Percentiles rank a stretch among this genome's conserved stretches.
Evolutionary conservation across 1,140 invertebrate species (phyloP).

Genomic region (Hesperophylax magnus): DNA sequence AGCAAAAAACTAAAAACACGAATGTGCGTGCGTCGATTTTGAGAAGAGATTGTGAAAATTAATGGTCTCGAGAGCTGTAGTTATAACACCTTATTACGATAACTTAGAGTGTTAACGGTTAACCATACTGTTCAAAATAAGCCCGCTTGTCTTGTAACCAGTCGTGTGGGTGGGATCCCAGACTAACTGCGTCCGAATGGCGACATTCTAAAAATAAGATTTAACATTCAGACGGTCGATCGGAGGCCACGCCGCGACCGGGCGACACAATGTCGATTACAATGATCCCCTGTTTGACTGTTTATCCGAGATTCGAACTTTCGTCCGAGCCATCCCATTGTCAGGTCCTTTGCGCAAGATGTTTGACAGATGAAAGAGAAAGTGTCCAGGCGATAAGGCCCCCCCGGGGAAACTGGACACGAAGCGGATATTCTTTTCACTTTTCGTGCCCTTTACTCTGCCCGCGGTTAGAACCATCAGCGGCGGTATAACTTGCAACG

Average conservation of each 20-base stretch:
- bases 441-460: neutral
- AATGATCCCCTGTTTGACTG: neutral
- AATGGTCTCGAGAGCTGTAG: too few relatives aligned
- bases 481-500: too few relatives aligned
- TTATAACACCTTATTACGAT: too few relatives aligned
- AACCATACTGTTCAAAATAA: too few relatives aligned
- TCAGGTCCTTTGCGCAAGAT: constrained; percentile 6
- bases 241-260: neutral
- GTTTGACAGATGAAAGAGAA: constrained; percentile 12
- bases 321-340: neutral
- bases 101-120: too few relatives aligned
- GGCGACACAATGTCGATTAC: neutral
- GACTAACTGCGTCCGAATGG: neutral
- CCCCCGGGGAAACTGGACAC: neutral
- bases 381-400: neutral
- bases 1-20: too few relatives aligned
- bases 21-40: too few relatives aligned
- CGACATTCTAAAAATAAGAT: constrained; percentile 5
- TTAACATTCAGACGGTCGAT: neutral
- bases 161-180: neutral
- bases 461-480: neutral
- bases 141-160: neutral
- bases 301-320: neutral
- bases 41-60: too few relatives aligned
- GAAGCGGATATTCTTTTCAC: neutral